Evolutionary conservation across 1,140 invertebrate genomes (phyloP), one percentile per base, ranked within the genome.

Genomic region (Musca vetustissima): DNA sequence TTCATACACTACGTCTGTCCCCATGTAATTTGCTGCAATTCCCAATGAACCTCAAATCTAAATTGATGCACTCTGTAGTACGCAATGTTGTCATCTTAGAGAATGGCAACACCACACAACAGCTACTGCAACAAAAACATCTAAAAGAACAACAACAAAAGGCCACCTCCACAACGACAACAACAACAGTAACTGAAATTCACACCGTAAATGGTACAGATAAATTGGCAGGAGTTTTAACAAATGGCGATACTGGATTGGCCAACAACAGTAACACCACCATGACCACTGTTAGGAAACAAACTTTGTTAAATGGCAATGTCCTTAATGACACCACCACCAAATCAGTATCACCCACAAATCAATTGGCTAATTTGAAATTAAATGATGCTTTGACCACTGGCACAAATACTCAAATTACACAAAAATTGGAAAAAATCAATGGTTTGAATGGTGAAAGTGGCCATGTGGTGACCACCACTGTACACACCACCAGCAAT

Each of bases 101-200:
- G 48, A 66, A 50, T 25, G 64, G 47, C 49, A 50, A 19, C 0
- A 13, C 22, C 8, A 17, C 47, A 50, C 22, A 25, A 13, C 64
- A 61, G 21, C 21, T 36, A 9, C n/a, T 67, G 28, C 71, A 25
- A 25, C 48, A 49, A 25, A n/a, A 43, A 61, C 43, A 65, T 28
- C n/a, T 25, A 49, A 32, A 76, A 74, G 19, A 73, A 57, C 74
- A 74, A 64, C 65, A 71, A 25, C 70, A 70, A 36, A 43, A 64
- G 50, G 55, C 47, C 49, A 57, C 57, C 11, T 68, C 25, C 57
- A 67, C 53, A 28, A 69, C 48, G 25, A 70, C 70, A 24, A 69
- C 64, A 32, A 52, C 68, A 14, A 75, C 73, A 0, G 50, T 70
- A 11, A 75, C 73, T 6, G 73, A 75, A 50, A 49, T 55, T 21